A percentile compares a stretch with the other conserved stretches of the same genome.
These are phyloP conservation scores for Belgica antarctica DNA, from an alignment of 2,888 invertebrate species.

Conservation along the genomic window DNA sequence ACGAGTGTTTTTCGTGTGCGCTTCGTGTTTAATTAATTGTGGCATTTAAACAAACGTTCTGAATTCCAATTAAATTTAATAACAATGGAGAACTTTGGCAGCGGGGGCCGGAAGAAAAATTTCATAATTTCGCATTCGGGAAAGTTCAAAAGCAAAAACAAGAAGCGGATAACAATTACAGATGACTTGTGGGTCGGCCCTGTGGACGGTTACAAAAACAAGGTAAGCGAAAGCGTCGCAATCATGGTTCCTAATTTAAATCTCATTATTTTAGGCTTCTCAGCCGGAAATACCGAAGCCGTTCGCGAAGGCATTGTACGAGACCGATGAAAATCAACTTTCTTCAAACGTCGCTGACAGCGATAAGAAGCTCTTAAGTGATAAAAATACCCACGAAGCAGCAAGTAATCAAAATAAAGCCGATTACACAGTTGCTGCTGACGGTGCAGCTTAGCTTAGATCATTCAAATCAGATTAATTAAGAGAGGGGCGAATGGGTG, in stretches of 20 bases:
- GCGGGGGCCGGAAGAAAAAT: neutral
- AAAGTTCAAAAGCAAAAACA: constrained; percentile 18
- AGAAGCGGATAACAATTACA: constrained; percentile 18
- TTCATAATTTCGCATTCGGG: constrained; percentile 28
- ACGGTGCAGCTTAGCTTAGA: constrained; percentile 10
- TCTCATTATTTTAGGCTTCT: neutral
- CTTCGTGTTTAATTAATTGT: no score
- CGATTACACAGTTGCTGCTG: constrained; percentile 21
- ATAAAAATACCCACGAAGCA: constrained; percentile 2
- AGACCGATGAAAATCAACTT: neutral
- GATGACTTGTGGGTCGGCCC: constrained; percentile 27
- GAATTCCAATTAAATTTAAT: neutral
- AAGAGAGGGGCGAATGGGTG: no score
- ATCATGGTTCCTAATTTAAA: neutral
- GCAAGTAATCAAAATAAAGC: constrained; percentile 12
- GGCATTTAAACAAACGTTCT: no score
- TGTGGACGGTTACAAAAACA: neutral
- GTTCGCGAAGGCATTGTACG: neutral
- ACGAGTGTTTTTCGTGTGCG: no score
- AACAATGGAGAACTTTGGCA: constrained; percentile 16
- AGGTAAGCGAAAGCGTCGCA: neutral
- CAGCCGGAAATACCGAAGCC: neutral
- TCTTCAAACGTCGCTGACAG: neutral
- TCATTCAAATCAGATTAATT: no score
- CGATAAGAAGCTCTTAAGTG: constrained; percentile 26